phyloP scores from a whole-genome alignment of 2,113 vertebrate species.

The Tachysurus vachellii region DNA sequence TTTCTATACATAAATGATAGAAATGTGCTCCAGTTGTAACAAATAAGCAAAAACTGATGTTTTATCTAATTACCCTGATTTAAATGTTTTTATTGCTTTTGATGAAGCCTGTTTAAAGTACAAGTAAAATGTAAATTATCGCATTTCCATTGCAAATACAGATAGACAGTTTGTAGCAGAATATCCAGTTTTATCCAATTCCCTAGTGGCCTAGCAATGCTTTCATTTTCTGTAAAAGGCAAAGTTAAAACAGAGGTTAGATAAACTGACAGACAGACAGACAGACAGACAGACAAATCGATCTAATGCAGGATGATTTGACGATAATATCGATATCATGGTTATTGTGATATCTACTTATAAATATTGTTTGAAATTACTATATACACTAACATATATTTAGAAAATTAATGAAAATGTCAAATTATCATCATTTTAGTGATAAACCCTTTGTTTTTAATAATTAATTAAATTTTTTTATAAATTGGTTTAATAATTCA shows the following conservation, averaged over 20 bases:
- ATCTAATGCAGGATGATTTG: background rate
- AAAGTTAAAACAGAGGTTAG: background rate
- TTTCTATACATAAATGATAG: background rate
- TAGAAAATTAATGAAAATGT: background rate
- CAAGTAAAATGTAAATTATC: background rate
- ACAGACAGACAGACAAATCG: no score
- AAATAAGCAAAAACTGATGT: background rate
- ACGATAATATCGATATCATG: background rate
- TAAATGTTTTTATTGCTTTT: background rate
- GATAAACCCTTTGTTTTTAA: no score
- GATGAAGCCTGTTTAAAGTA: background rate
- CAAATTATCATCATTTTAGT: background rate
- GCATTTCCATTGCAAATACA: background rate
- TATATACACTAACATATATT: no score
- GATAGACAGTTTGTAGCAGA: background rate
- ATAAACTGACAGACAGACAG: no score
- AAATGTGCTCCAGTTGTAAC: background rate
- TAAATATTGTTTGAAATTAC: background rate
- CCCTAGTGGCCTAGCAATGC: background rate
- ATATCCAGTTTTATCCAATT: background rate
- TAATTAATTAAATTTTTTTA: background rate
- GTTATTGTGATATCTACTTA: background rate
- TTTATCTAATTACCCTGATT: background rate
- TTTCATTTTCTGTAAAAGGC: background rate
- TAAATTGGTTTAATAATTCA: no score